These are phyloP conservation scores for Macrosoma leucophasiata DNA, from an alignment of 2,888 invertebrate species.

Conservation along the genomic window DNA sequence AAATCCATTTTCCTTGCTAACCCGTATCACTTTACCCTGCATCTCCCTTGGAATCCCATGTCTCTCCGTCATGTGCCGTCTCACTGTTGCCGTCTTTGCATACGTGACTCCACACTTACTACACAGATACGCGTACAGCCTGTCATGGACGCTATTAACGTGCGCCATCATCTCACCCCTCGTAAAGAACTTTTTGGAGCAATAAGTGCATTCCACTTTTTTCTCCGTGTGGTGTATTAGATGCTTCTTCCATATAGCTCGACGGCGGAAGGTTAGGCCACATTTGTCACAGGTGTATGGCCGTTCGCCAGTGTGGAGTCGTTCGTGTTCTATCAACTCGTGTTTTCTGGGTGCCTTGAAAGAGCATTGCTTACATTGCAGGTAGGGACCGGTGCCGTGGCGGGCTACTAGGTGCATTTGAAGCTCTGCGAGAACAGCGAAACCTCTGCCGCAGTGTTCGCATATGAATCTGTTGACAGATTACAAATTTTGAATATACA, in stretches of 20 bases:
- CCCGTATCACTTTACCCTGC: slow-evolving; percentile 50
- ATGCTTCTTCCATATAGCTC: slow-evolving; percentile 57
- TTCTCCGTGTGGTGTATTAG: slow-evolving; percentile 56
- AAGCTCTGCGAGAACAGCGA: slow-evolving; percentile 39
- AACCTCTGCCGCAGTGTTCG: slow-evolving; percentile 59
- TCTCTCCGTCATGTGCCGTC: slow-evolving; percentile 49
- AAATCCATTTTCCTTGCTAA: slow-evolving; percentile 33
- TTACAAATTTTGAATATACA: no score
- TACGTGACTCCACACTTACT: slow-evolving; percentile 50
- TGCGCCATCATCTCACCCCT: slow-evolving; percentile 47
- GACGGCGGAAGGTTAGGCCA: slow-evolving; percentile 55
- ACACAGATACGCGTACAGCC: slow-evolving; percentile 51
- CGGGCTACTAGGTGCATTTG: slow-evolving; percentile 45
- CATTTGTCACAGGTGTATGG: slow-evolving; percentile 64
- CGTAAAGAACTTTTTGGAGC: slow-evolving; percentile 49
- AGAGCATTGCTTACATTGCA: slow-evolving; percentile 49
- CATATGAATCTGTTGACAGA: slow-evolving; percentile 41
- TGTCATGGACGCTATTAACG: slow-evolving; percentile 51
- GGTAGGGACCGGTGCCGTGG: slow-evolving; percentile 48
- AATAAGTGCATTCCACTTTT: slow-evolving; percentile 46
- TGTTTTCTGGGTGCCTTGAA: slow-evolving; percentile 50
- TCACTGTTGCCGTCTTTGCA: slow-evolving; percentile 47
- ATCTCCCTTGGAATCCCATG: slow-evolving; percentile 56
- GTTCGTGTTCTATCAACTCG: slow-evolving; percentile 50
- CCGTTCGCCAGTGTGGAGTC: slow-evolving; percentile 58